Conservation (phyloP, 2,797 vertebrate species). For the Petrocephalus schoutedeni region DNA sequence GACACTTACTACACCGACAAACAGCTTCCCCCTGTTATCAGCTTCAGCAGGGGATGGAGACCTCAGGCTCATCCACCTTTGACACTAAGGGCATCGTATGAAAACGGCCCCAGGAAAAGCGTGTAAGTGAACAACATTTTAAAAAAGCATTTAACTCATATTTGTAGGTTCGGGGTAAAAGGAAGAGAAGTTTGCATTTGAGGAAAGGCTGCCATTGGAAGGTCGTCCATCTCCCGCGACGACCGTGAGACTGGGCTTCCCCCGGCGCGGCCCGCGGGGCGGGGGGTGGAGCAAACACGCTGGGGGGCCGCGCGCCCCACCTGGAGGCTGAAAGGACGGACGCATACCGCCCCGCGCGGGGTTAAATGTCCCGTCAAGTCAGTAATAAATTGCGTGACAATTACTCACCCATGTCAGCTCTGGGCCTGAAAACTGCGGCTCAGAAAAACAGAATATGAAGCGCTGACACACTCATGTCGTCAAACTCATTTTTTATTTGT, state of each 20-base stretch:
- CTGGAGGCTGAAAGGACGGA: conserved; percentile 12
- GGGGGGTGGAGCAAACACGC: neutral
- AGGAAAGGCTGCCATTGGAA: neutral
- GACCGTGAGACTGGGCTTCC: neutral
- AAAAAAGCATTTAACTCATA: neutral
- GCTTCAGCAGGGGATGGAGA: neutral
- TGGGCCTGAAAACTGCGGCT: neutral
- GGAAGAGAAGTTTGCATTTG: neutral
- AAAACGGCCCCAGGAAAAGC: neutral
- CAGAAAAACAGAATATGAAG: neutral
- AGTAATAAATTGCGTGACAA: conserved; percentile 18
- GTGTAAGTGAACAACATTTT: neutral
- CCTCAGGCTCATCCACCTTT: neutral
- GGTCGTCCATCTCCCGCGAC: neutral
- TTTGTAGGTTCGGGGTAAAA: neutral
- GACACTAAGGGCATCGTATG: neutral
- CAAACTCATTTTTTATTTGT: neutral
- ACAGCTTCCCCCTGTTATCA: neutral
- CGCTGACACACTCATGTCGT: neutral
- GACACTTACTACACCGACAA: neutral
- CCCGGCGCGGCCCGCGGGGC: neutral
- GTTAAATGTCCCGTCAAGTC: conserved; percentile 28
- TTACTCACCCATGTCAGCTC: neutral
- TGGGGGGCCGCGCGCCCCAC: conserved; percentile 10
- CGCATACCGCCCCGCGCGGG: neutral